phyloP scores from a whole-genome alignment of 2,113 vertebrate genomes.

The Sarotherodon lohbergeri region DNA sequence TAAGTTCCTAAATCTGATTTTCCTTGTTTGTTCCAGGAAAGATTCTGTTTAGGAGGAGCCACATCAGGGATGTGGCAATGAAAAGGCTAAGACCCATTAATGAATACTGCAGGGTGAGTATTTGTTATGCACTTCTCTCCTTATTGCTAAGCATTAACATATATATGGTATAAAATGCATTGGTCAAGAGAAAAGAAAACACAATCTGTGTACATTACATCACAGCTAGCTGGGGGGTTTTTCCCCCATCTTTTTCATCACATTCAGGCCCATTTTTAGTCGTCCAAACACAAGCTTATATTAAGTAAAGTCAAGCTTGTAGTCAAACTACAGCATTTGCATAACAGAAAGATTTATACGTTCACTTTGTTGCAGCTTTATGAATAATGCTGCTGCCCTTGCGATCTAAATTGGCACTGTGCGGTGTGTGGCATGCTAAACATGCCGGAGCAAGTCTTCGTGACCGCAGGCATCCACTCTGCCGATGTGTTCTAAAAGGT shows the following conservation, averaged over 20 bases:
- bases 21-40: conserved; percentile 78
- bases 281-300: background rate
- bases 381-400: conserved; percentile 1
- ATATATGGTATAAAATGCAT: background rate
- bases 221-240: background rate
- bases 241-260: background rate
- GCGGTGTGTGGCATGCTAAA: background rate
- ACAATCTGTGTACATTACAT: background rate
- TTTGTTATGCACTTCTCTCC: rapidly evolving
- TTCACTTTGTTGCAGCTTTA: background rate
- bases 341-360: background rate
- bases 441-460: background rate
- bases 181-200: background rate
- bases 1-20: background rate
- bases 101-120: conserved; percentile 94
- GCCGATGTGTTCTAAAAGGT: background rate
- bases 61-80: conserved; percentile 95
- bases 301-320: background rate
- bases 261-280: background rate
- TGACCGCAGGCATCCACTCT: background rate
- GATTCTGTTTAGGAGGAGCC: conserved; percentile 94
- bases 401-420: background rate
- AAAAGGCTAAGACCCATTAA: conserved; percentile 94
- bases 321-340: background rate
- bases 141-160: background rate